Percentiles rank a stretch among this genome's conserved stretches.
Conservation (phyloP, 2,113 vertebrate genomes). For the Aphyosemion australe region DNA sequence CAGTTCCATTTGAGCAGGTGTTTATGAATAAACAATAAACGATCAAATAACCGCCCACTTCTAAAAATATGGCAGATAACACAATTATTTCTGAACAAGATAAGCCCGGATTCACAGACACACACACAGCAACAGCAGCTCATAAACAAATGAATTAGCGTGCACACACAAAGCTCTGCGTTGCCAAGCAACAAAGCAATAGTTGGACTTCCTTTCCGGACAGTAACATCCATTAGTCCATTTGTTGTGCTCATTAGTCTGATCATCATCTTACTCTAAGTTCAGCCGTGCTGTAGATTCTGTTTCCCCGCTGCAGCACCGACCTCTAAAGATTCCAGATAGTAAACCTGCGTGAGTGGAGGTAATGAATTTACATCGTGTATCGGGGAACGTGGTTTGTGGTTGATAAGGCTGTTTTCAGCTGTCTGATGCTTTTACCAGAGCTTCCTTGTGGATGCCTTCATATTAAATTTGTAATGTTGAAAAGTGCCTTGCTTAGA, state of each 20-base stretch:
- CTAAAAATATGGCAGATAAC: background rate
- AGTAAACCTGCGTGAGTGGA: background rate
- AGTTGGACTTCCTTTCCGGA: background rate
- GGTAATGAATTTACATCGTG: background rate
- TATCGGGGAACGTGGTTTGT: background rate
- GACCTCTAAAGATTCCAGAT: constrained; percentile 7
- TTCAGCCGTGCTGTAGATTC: constrained; percentile 5
- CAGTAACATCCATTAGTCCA: constrained; percentile 2
- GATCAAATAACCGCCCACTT: background rate
- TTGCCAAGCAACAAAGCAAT: constrained; percentile 2
- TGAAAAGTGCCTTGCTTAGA: background rate
- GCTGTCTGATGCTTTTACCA: background rate
- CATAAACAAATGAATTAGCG: constrained; percentile 2
- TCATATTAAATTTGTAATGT: background rate
- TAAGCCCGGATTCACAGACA: background rate
- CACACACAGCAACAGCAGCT: constrained; percentile 9
- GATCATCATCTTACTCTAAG: constrained; percentile 16
- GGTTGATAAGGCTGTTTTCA: background rate
- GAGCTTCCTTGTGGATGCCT: background rate
- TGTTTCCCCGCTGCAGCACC: background rate
- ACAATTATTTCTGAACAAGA: background rate
- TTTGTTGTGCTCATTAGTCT: constrained; percentile 16
- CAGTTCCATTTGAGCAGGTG: background rate
- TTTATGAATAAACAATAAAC: background rate
- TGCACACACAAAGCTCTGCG: constrained; percentile 11